phyloP scores from a whole-genome alignment of 53 echinoderm and acorn worm genomes.

The Mesocentrotus franciscanus region DNA sequence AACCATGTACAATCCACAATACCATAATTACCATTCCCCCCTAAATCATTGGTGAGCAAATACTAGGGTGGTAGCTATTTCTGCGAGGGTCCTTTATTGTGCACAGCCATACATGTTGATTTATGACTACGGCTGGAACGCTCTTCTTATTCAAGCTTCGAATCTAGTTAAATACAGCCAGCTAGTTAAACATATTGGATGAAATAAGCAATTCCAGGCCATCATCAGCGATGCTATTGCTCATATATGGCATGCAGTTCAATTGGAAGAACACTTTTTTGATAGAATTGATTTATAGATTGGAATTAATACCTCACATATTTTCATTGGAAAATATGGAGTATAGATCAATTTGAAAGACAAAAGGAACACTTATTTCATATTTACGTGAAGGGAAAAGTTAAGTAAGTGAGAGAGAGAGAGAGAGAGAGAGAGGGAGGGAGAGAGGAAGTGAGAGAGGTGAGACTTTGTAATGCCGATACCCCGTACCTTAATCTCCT shows the following conservation, averaged over 20 bases:
- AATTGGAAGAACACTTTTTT: background rate
- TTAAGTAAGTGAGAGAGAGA: background rate
- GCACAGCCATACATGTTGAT: slow-evolving; percentile 8
- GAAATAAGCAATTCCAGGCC: background rate
- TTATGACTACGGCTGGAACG: slow-evolving; percentile 3
- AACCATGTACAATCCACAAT: slow-evolving; percentile 46
- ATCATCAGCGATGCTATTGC: background rate
- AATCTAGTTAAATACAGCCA: slow-evolving; percentile 42
- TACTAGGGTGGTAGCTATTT: slow-evolving; percentile 10
- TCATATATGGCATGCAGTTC: slow-evolving; percentile 18
- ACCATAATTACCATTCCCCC: slow-evolving; percentile 37
- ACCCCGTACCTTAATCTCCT: background rate
- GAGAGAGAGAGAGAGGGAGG: background rate
- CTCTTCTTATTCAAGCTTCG: slow-evolving; percentile 2
- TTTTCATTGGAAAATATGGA: background rate
- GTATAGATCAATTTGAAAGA: background rate
- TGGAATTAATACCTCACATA: background rate
- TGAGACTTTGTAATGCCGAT: background rate
- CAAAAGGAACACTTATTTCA: background rate
- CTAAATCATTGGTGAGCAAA: slow-evolving; percentile 50
- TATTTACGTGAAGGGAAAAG: background rate
- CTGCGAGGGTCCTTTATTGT: background rate
- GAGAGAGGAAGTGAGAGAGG: background rate
- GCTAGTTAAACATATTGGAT: slow-evolving; percentile 52
- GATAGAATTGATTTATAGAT: slow-evolving; percentile 12